These are phyloP conservation scores for Trinectes maculatus DNA, from an alignment of 2,113 vertebrate genomes.

Conservation along the genomic window DNA sequence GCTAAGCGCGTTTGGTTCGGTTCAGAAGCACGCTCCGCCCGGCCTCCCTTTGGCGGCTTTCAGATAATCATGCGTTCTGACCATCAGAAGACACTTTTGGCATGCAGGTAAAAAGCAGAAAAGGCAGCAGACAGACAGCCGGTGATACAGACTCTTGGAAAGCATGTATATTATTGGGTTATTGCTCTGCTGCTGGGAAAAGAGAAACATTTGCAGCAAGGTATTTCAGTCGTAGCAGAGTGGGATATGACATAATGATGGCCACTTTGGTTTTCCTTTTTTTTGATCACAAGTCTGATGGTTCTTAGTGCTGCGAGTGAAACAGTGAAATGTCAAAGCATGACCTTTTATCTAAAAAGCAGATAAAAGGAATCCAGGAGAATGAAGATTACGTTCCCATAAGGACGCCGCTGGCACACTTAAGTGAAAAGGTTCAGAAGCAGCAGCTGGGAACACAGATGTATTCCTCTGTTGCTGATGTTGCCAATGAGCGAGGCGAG, in stretches of 20 bases:
- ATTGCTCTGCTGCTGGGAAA: conserved; percentile 30
- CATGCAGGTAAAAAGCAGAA: conserved; percentile 85
- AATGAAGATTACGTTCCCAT: conserved; percentile 53
- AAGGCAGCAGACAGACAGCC: conserved; percentile 68
- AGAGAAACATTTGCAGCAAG: conserved; percentile 34
- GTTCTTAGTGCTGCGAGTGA: conserved; percentile 21
- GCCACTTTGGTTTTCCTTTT: background rate
- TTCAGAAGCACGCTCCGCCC: conserved; percentile 56
- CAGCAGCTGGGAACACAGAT: conserved; percentile 19
- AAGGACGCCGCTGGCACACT: conserved; percentile 52
- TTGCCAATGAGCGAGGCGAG: conserved; percentile 20
- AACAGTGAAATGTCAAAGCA: conserved; percentile 45
- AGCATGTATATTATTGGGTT: conserved; percentile 22
- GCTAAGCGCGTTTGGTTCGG: conserved; percentile 63
- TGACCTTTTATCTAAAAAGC: conserved; percentile 57
- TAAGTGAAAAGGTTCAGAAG: conserved; percentile 53
- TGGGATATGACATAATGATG: background rate
- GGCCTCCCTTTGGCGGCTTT: conserved; percentile 29
- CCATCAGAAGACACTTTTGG: conserved; percentile 75
- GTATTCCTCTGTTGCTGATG: conserved; percentile 9
- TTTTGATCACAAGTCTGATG: background rate
- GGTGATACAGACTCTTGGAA: conserved; percentile 30
- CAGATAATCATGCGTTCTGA: conserved; percentile 72
- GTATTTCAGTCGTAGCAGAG: conserved; percentile 29
- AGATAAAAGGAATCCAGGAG: conserved; percentile 57